Base-by-base conservation (phyloP, 2,113 vertebrate genomes). In the Nycticorax nycticorax region DNA sequence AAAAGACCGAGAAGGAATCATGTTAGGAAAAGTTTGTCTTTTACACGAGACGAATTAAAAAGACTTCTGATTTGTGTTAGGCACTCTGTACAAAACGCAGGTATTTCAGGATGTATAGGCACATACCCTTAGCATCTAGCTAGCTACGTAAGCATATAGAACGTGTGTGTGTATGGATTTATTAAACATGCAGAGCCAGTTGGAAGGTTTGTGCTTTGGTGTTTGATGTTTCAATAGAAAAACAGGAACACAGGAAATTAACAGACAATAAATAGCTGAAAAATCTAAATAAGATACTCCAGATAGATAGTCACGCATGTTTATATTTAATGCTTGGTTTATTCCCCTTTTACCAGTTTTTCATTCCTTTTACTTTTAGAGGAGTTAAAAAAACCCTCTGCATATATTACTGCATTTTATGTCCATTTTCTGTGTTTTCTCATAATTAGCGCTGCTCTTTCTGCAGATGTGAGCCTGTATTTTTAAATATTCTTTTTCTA, bases 21-120 rank as follows among this genome's bases (percentile, higher is more conserved):
- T 71, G 92, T 83, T 96, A 97, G 97, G 96, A 96, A 98, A 98
- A 98, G 98, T 98, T 98, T 98, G 95, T 88, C 96, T 98, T 97
- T 98, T 96, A 92, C 94, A 97, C 1, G 92, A 91, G 73, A 86
- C 8, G 35, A 97, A 98, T 98, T 97, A 96, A 97, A 97, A 95
- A 91, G 95, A 91, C 64, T 90, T 91, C 78, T 88, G 85, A 91
- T 94, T 97, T 96, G 77, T 96, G 89, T 72, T 97, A 97, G 96
- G 79, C 59, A 66, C 88, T 68, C 71, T 64, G 85, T 55, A 76
- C 87, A 86, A 97, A 96, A 96, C 53, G 80, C 60, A 96, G 91
- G 85, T 96, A 96, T 95, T 96, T 90, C 92, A 80, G 88, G 75
- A 89, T 59, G 53, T 48, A 33, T 30, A 60, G 48, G n/a, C 52